phyloP scores from a whole-genome alignment of 2,113 vertebrate genomes.

The Bungarus multicinctus region DNA sequence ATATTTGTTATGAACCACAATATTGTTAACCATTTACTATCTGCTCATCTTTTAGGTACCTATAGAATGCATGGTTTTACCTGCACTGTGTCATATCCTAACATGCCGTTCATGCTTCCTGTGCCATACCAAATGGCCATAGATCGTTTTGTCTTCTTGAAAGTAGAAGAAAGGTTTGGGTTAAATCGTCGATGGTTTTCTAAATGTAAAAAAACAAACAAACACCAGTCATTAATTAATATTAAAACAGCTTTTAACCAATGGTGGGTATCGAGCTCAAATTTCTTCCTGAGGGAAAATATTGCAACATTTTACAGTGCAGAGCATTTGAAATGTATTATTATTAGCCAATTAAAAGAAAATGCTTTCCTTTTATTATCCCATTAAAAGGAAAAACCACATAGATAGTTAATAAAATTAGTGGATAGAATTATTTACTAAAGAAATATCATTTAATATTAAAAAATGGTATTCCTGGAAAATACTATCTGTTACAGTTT shows the following conservation, averaged over 20 bases:
- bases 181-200: conserved; percentile 64
- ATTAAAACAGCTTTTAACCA: neutral
- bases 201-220: conserved; percentile 37
- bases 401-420: neutral
- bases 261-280: neutral
- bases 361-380: neutral
- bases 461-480: neutral
- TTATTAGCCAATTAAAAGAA: neutral
- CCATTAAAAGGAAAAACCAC: neutral
- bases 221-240: neutral
- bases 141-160: conserved; percentile 37
- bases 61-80: conserved; percentile 47
- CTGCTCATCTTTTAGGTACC: neutral
- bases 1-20: neutral
- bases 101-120: conserved; percentile 56
- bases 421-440: neutral
- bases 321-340: neutral
- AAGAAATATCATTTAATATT: neutral
- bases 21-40: neutral
- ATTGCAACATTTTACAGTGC: neutral
- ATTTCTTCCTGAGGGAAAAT: neutral
- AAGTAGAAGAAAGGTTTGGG: conserved; percentile 62
- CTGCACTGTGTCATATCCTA: conserved; percentile 56
- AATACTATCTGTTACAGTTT: neutral
- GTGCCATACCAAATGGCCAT: conserved; percentile 62